Evolutionary conservation across 2,888 invertebrate genomes (phyloP).

Genomic region (Aplocera efformata): DNA sequence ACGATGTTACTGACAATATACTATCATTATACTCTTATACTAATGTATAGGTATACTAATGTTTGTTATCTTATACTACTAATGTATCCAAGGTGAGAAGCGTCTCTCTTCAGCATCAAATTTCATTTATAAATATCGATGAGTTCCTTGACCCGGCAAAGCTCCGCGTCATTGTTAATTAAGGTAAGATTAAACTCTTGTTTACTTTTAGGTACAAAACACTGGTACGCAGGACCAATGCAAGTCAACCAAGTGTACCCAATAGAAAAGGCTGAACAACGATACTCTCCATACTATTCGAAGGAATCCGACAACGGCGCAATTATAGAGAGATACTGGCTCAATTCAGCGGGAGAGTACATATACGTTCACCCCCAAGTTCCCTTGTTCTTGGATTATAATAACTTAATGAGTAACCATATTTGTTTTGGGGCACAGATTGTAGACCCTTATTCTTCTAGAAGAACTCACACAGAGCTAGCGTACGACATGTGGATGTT

Average conservation of each 20-base stretch:
- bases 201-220: conserved; percentile 56
- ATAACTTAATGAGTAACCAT: conserved; percentile 71
- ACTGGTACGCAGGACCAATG: conserved; percentile 87
- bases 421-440: conserved; percentile 80
- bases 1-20: too few species aligned
- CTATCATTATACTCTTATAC: too few species aligned
- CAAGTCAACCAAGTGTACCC: conserved; percentile 81
- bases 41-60: too few species aligned
- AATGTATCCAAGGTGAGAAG: too few species aligned
- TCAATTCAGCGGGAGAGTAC: conserved; percentile 85
- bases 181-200: too few species aligned
- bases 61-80: too few species aligned
- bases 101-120: too few species aligned
- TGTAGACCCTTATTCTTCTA: conserved; percentile 76
- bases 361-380: conserved; percentile 82
- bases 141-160: too few species aligned
- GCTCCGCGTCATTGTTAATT: too few species aligned
- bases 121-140: too few species aligned
- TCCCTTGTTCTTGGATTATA: conserved; percentile 87
- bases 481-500: conserved; percentile 82
- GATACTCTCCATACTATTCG: conserved; percentile 78
- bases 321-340: conserved; percentile 85
- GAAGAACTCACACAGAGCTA: conserved; percentile 57
- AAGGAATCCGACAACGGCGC: conserved; percentile 78
- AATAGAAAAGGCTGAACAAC: conserved; percentile 72